A percentile compares a stretch with the other conserved stretches of the same genome.
Conservation (phyloP, 2,888 invertebrate genomes). For the Leistus spinibarbis region DNA sequence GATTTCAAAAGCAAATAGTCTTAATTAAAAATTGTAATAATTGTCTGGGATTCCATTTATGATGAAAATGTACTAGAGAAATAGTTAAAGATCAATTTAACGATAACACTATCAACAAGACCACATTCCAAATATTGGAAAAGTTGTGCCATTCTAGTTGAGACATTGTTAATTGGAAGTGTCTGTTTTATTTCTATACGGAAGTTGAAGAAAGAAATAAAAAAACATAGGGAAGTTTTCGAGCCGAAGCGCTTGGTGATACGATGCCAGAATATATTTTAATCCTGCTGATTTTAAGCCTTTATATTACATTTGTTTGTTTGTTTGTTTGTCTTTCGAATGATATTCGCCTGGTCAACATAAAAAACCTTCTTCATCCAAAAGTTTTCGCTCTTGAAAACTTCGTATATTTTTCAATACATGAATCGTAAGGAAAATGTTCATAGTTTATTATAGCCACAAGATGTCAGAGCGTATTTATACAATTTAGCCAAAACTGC, state of each 20-base stretch:
- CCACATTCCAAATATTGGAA: constrained; percentile 33
- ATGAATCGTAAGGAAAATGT: too few species aligned
- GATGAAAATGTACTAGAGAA: constrained; percentile 5
- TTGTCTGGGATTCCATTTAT: too few species aligned
- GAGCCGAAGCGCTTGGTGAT: not conserved
- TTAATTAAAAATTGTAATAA: too few species aligned
- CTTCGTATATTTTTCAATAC: too few species aligned
- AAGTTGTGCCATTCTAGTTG: constrained; percentile 19
- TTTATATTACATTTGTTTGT: constrained; percentile 12
- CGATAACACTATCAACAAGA: constrained; percentile 21
- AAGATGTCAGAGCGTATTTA: too few species aligned
- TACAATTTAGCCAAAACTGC: too few species aligned
- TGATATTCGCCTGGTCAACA: not conserved
- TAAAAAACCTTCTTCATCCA: not conserved
- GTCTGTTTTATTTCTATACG: not conserved
- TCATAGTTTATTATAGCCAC: too few species aligned
- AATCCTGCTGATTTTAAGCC: constrained; percentile 2
- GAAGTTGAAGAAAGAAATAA: too few species aligned
- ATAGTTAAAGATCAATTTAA: constrained; percentile 19
- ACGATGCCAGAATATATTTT: constrained; percentile 4
- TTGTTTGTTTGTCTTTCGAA: not conserved
- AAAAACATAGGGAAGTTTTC: too few species aligned
- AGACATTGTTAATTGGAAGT: constrained; percentile 24
- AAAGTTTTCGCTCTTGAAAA: too few species aligned
- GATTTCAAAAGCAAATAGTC: too few species aligned